Conservation (phyloP, 2,113 vertebrate genomes). For the Cryptotis parvus region DNA sequence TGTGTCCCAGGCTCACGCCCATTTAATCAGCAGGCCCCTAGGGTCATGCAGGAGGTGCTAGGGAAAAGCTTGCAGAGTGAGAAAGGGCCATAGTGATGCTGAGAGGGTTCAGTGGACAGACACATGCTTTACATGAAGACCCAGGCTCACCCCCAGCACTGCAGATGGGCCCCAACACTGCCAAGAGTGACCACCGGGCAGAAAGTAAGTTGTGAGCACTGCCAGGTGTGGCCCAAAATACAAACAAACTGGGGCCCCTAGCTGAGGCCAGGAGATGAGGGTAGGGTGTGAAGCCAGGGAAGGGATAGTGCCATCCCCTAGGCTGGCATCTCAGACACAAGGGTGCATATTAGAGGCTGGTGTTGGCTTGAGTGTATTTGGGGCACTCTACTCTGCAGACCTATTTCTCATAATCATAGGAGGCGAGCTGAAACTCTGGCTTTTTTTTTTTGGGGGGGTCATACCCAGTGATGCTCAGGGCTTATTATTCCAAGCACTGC, state of each 20-base stretch:
- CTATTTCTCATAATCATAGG: not conserved
- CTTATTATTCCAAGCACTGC: too few relatives aligned
- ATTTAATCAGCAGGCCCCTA: not conserved
- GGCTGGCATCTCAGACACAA: not conserved
- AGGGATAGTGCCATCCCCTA: not conserved
- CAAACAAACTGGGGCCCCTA: not conserved
- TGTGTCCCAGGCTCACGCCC: not conserved
- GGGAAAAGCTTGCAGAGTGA: too few relatives aligned
- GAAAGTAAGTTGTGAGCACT: not conserved
- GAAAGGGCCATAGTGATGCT: too few relatives aligned
- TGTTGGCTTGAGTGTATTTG: not conserved
- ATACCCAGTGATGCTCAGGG: too few relatives aligned
- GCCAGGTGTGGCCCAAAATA: not conserved
- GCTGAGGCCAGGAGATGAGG: not conserved
- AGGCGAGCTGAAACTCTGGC: not conserved
- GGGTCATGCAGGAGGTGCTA: not conserved
- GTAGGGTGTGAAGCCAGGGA: not conserved
- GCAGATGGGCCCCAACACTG: not conserved
- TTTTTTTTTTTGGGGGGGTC: too few relatives aligned
- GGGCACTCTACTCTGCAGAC: slow-evolving; percentile 28
- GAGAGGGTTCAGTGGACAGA: too few relatives aligned
- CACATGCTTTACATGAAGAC: too few relatives aligned
- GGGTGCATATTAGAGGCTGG: not conserved
- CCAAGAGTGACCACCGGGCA: not conserved
- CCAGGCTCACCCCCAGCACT: not conserved